A percentile compares a stretch with the other conserved stretches of the same genome.
Conservation (phyloP, 2,888 invertebrate species). For the Latrodectus hesperus region DNA sequence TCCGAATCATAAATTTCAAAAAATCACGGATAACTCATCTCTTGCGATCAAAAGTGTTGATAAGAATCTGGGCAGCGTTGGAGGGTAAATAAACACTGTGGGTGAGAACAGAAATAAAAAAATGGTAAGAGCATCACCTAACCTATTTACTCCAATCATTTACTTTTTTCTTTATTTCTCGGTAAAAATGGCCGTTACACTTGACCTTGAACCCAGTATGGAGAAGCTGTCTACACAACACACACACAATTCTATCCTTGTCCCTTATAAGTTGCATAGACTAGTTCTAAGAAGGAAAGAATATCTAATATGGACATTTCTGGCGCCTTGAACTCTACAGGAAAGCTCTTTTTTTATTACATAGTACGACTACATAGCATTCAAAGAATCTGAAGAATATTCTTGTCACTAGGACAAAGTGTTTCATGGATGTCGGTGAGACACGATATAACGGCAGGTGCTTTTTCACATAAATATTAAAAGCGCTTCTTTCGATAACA, state of each 20-base stretch:
- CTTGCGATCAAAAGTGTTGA: not conserved
- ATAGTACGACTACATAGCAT: slow-evolving; percentile 44
- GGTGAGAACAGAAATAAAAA: too few relatives aligned
- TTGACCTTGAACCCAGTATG: slow-evolving; percentile 38
- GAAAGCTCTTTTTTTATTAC: slow-evolving; percentile 54
- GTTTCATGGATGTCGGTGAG: not conserved
- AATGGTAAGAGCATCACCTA: slow-evolving; percentile 11
- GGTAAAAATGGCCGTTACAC: slow-evolving; percentile 35
- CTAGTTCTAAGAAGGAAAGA: slow-evolving; percentile 55
- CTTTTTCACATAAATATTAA: too few relatives aligned
- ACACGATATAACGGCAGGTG: not conserved
- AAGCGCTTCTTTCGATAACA: too few relatives aligned
- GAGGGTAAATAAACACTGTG: too few relatives aligned
- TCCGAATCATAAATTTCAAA: not conserved
- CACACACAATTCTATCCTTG: not conserved
- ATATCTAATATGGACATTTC: slow-evolving; percentile 50
- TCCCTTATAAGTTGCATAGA: slow-evolving; percentile 14
- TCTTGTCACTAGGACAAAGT: slow-evolving; percentile 24
- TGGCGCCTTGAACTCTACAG: slow-evolving; percentile 51
- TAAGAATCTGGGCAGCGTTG: too few relatives aligned
- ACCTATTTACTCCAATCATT: slow-evolving; percentile 43
- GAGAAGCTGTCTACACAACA: slow-evolving; percentile 30
- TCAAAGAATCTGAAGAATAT: slow-evolving; percentile 27
- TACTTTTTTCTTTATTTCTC: slow-evolving; percentile 36
- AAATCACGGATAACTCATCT: not conserved